Evolutionary conservation across 2,797 vertebrate genomes (phyloP), one percentile per base, ranked within the genome.

Genomic region (Florisuga fusca): DNA sequence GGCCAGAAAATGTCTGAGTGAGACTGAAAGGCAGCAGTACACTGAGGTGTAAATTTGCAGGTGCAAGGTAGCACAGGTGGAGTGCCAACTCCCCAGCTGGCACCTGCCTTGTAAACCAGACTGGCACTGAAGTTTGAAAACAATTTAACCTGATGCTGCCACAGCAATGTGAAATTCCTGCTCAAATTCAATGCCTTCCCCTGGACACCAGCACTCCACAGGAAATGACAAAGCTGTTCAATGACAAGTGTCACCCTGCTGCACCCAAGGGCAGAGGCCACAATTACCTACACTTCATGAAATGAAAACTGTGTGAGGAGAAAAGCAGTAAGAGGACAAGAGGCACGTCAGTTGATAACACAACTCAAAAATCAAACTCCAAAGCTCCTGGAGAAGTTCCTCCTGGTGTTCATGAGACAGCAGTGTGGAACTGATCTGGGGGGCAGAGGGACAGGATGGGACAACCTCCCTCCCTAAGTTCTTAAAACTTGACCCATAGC

Each of bases 331-430:
- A 7, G 31, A 80, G 69, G 67, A 38, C 31, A 63, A 27, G 21
- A 54, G 20, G 12, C 22, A 8, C 0, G 20, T 10, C 76, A 33
- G 12, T 5, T 2, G 3, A 15, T 0, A 46, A 4, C 12, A 62
- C 64, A 22, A 43, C 36, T 25, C 34, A 43, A 53, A 69, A n/a
- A 8, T 36, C 6, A 12, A 69, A 55, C 6, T 25, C 50, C 33
- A 64, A 85, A 64, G 57, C 23, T 26, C 5, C 26, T 18, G 1
- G 54, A 23, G 21, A 51, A 84, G 43, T 7, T 15, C 15, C 2
- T 48, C 34, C 53, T 50, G 57, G 15, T 9, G 9, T 2, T 45
- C 4, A 38, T 10, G 31, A 72, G 64, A 8, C 36, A 83, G 61
- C 9, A 84, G 54, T 1, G 8, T 15, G 19, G 34, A 33, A 33